These are phyloP conservation scores for Euglossa dilemma DNA, from an alignment of 1,140 invertebrate genomes.

Conservation along the genomic window DNA sequence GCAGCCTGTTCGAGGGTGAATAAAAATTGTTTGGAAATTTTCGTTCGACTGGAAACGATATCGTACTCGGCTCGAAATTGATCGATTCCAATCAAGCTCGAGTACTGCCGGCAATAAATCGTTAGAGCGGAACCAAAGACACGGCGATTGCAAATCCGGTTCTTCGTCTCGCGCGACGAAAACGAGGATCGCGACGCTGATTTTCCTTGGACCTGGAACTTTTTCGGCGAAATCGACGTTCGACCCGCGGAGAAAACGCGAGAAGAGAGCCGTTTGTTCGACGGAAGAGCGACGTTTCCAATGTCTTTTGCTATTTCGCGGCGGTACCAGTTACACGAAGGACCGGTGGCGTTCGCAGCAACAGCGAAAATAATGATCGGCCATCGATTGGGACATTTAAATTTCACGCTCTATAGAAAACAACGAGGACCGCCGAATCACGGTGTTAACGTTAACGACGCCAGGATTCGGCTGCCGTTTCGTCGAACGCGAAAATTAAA, in stretches of 20 bases:
- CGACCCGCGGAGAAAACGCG: too few species aligned
- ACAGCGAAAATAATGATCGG: conserved; percentile 71
- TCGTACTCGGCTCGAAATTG: too few species aligned
- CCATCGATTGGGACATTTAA: conserved; percentile 72
- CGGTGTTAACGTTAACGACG: conserved; percentile 68
- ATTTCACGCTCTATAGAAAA: conserved; percentile 68
- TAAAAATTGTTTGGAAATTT: background rate
- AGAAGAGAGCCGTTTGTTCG: background rate
- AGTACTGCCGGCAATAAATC: background rate
- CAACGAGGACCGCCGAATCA: conserved; percentile 65
- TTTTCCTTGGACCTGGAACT: background rate
- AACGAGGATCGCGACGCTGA: background rate
- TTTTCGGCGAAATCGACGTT: background rate
- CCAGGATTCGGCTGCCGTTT: conserved; percentile 58
- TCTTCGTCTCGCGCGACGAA: background rate
- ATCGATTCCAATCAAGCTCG: background rate
- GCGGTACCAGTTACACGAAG: conserved; percentile 36
- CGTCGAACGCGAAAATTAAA: conserved; percentile 72
- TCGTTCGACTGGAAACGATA: background rate
- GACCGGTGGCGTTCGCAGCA: conserved; percentile 21
- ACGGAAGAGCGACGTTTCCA: background rate
- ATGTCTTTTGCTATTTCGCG: too few species aligned
- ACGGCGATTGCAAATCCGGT: too few species aligned
- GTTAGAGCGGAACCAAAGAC: background rate
- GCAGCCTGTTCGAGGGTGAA: background rate